Conservation (phyloP, 2,113 vertebrate species). For the Erinaceus europaeus region DNA sequence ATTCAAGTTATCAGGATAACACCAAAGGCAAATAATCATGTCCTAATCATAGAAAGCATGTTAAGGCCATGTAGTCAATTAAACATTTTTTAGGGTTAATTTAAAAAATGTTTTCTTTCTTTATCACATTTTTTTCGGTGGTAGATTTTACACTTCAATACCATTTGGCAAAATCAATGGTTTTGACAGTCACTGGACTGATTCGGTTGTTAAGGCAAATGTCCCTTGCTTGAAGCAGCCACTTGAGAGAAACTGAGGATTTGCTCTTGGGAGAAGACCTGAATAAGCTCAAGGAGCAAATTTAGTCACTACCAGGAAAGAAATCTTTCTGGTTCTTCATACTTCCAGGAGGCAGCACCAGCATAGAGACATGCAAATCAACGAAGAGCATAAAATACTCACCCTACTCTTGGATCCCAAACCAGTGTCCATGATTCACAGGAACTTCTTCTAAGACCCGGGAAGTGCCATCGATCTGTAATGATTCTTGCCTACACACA, state of each 20-base stretch:
- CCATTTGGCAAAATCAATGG: constrained; percentile 54
- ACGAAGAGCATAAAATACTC: constrained; percentile 70
- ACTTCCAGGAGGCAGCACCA: constrained; percentile 36
- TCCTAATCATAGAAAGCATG: constrained; percentile 57
- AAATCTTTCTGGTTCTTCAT: constrained; percentile 54
- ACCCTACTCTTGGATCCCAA: constrained; percentile 67
- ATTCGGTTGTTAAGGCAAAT: constrained; percentile 63
- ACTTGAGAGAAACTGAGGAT: constrained; percentile 64
- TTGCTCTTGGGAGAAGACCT: constrained; percentile 61
- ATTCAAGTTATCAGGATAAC: constrained; percentile 64
- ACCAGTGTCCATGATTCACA: constrained; percentile 57
- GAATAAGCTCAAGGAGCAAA: constrained; percentile 66
- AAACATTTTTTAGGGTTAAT: constrained; percentile 34
- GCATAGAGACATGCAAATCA: constrained; percentile 69
- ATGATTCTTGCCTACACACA: constrained; percentile 53
- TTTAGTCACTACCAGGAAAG: constrained; percentile 62
- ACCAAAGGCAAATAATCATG: constrained; percentile 47
- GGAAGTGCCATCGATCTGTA: constrained; percentile 59
- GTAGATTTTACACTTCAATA: constrained; percentile 62
- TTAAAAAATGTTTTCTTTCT: constrained; percentile 57
- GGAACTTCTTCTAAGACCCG: constrained; percentile 65
- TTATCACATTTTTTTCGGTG: constrained; percentile 24
- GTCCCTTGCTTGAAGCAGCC: constrained; percentile 67
- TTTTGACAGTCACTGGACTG: constrained; percentile 50
- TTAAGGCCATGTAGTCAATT: constrained; percentile 59